Evolutionary conservation across 2,888 invertebrate species (phyloP).

Genomic region (Stramonita haemastoma): DNA sequence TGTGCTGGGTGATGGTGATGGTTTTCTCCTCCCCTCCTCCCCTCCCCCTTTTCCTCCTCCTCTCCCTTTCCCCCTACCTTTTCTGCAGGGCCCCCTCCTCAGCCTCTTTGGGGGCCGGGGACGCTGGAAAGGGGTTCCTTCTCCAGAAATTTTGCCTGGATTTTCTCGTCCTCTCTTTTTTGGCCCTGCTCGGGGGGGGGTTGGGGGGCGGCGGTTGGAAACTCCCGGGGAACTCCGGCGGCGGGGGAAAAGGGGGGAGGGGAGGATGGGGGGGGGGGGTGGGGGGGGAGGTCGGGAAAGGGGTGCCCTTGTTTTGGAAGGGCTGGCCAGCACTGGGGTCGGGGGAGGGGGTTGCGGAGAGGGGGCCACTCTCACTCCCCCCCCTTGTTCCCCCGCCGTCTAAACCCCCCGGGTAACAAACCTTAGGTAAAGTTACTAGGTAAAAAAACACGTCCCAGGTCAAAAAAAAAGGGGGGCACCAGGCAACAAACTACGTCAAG

Average conservation of each 20-base stretch:
- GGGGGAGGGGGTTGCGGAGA: neutral
- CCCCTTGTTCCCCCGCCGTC: too few relatives aligned
- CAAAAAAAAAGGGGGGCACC: too few relatives aligned
- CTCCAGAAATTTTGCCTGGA: conserved; percentile 44
- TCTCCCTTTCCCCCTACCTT: neutral
- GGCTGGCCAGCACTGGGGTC: conserved; percentile 1
- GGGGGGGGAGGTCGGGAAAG: neutral
- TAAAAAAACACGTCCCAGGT: too few relatives aligned
- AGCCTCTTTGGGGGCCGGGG: conserved; percentile 46
- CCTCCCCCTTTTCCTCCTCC: neutral
- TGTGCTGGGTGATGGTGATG: neutral
- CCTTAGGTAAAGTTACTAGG: too few relatives aligned
- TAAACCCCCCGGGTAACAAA: too few relatives aligned
- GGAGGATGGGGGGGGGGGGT: neutral
- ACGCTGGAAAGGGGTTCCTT: conserved; percentile 42
- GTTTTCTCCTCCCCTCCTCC: neutral
- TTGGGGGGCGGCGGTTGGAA: conserved; percentile 6
- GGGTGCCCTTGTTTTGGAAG: neutral
- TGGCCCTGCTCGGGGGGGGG: neutral
- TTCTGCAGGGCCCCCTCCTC: conserved; percentile 33
- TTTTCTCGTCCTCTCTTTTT: conserved; percentile 43
- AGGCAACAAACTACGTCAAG: too few relatives aligned
- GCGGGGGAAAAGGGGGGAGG: neutral
- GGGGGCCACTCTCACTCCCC: neutral
- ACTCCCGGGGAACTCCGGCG: conserved; percentile 14